Evolutionary conservation across 2,888 invertebrate genomes (phyloP).

Genomic region (Tachystola acroxantha): DNA sequence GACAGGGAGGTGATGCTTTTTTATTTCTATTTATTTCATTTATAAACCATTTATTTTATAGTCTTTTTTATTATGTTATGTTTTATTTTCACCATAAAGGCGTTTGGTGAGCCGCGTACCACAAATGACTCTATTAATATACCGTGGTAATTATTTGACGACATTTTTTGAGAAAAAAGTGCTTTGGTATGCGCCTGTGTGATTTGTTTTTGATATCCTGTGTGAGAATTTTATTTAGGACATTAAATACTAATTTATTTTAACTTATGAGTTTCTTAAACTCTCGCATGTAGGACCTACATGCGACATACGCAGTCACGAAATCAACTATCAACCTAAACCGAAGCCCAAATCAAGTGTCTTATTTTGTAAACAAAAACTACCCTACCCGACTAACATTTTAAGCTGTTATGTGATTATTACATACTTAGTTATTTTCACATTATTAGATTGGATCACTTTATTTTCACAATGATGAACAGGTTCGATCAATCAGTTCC

Average conservation of each 20-base stretch:
- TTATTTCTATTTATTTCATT: conserved; percentile 58
- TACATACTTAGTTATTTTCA: too few relatives aligned
- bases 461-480: too few relatives aligned
- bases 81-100: conserved; percentile 10
- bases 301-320: too few relatives aligned
- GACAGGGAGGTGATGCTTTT: conserved; percentile 41
- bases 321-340: too few relatives aligned
- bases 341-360: too few relatives aligned
- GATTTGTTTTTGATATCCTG: conserved; percentile 2
- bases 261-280: not conserved
- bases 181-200: not conserved
- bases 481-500: too few relatives aligned
- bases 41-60: conserved; percentile 58
- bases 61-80: conserved; percentile 21
- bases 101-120: conserved; percentile 16
- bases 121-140: conserved; percentile 67
- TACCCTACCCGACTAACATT: too few relatives aligned
- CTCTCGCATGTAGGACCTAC: too few relatives aligned
- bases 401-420: too few relatives aligned
- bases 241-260: too few relatives aligned
- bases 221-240: not conserved
- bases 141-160: conserved; percentile 36
- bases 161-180: conserved; percentile 18
- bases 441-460: too few relatives aligned
- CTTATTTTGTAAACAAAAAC: too few relatives aligned